phyloP scores from a whole-genome alignment of 2,113 vertebrate species.

The Quiscalus mexicanus region DNA sequence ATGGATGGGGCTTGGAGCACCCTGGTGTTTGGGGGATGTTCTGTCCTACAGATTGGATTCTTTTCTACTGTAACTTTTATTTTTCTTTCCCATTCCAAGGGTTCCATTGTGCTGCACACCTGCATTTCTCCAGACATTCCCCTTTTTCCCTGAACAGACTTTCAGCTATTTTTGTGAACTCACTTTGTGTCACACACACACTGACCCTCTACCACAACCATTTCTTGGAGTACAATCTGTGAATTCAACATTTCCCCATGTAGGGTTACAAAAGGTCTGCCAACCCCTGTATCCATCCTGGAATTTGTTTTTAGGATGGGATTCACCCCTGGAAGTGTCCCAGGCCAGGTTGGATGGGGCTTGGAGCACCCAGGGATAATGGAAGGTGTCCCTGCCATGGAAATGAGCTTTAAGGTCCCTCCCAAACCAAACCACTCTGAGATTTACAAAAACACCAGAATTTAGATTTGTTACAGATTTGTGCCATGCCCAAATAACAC shows the following conservation, averaged over 20 bases:
- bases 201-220: fast-evolving
- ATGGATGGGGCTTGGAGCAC: too few relatives aligned
- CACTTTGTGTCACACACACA: fast-evolving
- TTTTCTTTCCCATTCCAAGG: background rate
- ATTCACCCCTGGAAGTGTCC: too few relatives aligned
- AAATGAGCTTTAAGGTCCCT: background rate
- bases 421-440: background rate
- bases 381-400: background rate
- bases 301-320: too few relatives aligned
- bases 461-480: background rate
- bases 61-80: background rate
- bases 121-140: background rate
- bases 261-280: background rate
- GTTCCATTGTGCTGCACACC: background rate
- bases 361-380: background rate
- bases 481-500: background rate
- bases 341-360: too few relatives aligned
- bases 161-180: background rate
- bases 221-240: background rate
- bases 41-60: background rate
- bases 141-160: background rate
- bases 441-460: fast-evolving
- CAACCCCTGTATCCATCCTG: fast-evolving
- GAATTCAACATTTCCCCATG: background rate
- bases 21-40: too few relatives aligned